Base-by-base conservation (phyloP, 2,888 invertebrate genomes). In the Lutraria lutraria region DNA sequence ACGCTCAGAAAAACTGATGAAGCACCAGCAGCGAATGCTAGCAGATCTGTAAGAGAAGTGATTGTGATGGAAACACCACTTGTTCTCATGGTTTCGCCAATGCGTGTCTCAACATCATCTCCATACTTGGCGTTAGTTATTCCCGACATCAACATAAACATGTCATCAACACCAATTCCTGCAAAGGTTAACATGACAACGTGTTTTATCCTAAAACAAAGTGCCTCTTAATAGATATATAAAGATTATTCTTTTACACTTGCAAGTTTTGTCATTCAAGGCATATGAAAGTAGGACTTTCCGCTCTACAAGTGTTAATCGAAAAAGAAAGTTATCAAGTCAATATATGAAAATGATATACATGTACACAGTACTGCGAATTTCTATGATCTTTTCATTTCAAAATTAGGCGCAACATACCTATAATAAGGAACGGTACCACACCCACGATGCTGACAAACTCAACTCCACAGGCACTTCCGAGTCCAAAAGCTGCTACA, bases 361-460 rank as follows among this genome's bases (percentile, higher is more conserved):
- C 52, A 29, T 8, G 8, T 43, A 43, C 4, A 43, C 43, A 43
- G 43, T 2, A 43, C 2, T 43, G 43, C 8, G 8, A 8, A 43
- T 43, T 43, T 43, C 2, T 2, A 43, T 43, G 8, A 43, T 43
- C 2, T 43, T 43, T 43, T 43, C 8, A n/a, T 43, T 43, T 43
- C 43, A 43, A 8, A 43, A 43, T 43, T 43, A 43, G 2, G 43
- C 43, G 8, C 68, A 13, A 72, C 72, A 8, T 92, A 94, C 94
- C 95, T 80, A 94, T 84, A 15, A 94, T 90, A 0, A 95, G 88
- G 68, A 94, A 95, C 6, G 95, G 95, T 88, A 93, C 93, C 25
- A 93, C 92, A 12, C 94, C 94, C 34, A 94, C 94, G 19, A 94
- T 93, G 85, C 93, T 92, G 84, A 94, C 95, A 81, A 94, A 93